Conservation (phyloP, 2,888 invertebrate species). For the Aethes cnicana region DNA sequence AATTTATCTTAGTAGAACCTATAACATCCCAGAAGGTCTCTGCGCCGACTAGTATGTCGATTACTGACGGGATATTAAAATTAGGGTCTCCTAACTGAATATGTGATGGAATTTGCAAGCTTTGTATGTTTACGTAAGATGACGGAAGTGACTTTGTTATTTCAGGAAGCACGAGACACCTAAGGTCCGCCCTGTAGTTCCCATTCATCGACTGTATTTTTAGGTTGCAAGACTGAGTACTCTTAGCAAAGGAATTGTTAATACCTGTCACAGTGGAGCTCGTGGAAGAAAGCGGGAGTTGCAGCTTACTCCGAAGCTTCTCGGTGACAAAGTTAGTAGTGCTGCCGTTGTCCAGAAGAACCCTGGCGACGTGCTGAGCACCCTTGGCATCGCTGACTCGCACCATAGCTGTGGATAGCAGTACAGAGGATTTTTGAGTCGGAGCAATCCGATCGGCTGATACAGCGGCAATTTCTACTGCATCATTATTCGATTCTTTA, state of each 20-base stretch:
- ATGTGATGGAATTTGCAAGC: neutral
- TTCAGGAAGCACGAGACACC: slow-evolving; percentile 30
- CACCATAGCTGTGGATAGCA: slow-evolving; percentile 28
- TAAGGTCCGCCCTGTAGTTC: slow-evolving; percentile 27
- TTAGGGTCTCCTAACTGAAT: neutral
- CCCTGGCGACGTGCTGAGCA: slow-evolving; percentile 5
- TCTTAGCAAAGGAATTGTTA: slow-evolving; percentile 30
- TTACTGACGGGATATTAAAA: neutral
- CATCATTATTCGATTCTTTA: neutral
- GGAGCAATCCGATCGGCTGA: neutral
- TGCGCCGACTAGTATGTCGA: neutral
- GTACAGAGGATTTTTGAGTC: slow-evolving; percentile 1
- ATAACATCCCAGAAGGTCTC: neutral
- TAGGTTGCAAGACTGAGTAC: slow-evolving; percentile 29
- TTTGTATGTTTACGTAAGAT: slow-evolving; percentile 10
- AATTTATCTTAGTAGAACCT: neutral
- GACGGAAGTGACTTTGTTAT: slow-evolving; percentile 32
- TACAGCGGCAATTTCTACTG: neutral
- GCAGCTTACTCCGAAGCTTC: slow-evolving; percentile 25
- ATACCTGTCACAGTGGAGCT: slow-evolving; percentile 34
- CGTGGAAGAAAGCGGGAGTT: slow-evolving; percentile 20
- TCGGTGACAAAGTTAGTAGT: slow-evolving; percentile 27
- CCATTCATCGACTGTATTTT: slow-evolving; percentile 25
- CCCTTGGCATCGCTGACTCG: slow-evolving; percentile 14
- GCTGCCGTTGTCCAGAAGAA: slow-evolving; percentile 20